A percentile compares a stretch with the other conserved stretches of the same genome.
Evolutionary conservation across 1,140 invertebrate genomes (phyloP).

Genomic region (Dysdera silvatica): DNA sequence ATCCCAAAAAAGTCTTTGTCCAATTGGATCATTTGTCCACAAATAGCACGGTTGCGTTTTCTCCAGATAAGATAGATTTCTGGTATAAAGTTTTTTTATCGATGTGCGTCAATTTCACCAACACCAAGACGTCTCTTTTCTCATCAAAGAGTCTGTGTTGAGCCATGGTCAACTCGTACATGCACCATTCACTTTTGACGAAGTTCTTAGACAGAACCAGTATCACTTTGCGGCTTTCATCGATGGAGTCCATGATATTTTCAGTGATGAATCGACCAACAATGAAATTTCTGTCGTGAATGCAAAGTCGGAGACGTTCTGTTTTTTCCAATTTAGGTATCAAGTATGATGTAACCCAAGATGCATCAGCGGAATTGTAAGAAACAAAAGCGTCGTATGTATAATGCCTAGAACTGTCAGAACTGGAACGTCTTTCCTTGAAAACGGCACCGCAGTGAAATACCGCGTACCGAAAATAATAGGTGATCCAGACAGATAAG

Average conservation of each 20-base stretch:
- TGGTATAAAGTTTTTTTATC: conserved; percentile 48
- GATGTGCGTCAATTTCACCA: conserved; percentile 53
- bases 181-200: conserved; percentile 58
- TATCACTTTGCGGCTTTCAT: conserved; percentile 53
- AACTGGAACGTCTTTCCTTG: background rate
- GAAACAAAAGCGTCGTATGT: conserved; percentile 59
- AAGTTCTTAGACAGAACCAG: conserved; percentile 57
- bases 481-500: conserved; percentile 42
- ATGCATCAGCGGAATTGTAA: conserved; percentile 55
- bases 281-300: conserved; percentile 59
- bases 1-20: conserved; percentile 50
- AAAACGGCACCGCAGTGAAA: conserved; percentile 47
- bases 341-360: conserved; percentile 51
- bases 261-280: conserved; percentile 55
- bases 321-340: conserved; percentile 51
- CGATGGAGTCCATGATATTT: conserved; percentile 52
- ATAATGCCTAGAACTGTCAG: conserved; percentile 36
- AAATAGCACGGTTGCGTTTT: conserved; percentile 56
- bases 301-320: conserved; percentile 52
- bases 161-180: conserved; percentile 65
- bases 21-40: conserved; percentile 47
- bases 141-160: conserved; percentile 44
- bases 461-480: conserved; percentile 51
- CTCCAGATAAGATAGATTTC: conserved; percentile 52
- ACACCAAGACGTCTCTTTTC: conserved; percentile 50